Conservation (phyloP, 2,113 vertebrate species). For the Notothenia rossii region DNA sequence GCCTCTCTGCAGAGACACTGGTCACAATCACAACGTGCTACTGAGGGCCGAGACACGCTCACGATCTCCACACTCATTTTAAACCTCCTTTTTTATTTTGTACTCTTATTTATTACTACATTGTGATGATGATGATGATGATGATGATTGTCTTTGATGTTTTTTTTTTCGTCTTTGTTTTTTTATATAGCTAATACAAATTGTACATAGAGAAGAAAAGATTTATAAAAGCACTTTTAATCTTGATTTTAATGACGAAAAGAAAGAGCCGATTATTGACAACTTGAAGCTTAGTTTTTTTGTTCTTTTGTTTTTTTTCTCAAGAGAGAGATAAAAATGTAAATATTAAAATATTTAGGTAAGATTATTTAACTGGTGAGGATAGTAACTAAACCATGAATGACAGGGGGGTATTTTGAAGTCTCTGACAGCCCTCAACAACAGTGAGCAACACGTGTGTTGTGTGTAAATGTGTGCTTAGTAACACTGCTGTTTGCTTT, state of each 20-base stretch:
- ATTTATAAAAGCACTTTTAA: constrained; percentile 99
- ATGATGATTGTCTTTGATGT: constrained; percentile 83
- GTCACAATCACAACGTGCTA: constrained; percentile 82
- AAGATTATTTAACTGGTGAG: constrained; percentile 89
- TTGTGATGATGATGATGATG: constrained; percentile 79
- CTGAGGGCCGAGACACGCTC: constrained; percentile 77
- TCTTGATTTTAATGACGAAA: constrained; percentile 93
- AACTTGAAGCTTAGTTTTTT: constrained; percentile 88
- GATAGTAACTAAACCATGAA: constrained; percentile 83
- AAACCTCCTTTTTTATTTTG: constrained; percentile 67
- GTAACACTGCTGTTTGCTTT: constrained; percentile 82
- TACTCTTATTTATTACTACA: constrained; percentile 86
- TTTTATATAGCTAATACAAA: constrained; percentile 91
- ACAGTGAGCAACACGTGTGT: constrained; percentile 72
- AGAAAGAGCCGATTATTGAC: constrained; percentile 87
- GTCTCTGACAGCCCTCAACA: constrained; percentile 75
- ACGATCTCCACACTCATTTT: constrained; percentile 78
- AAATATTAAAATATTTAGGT: constrained; percentile 90
- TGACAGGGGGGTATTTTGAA: constrained; percentile 76
- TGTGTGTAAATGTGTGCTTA: constrained; percentile 80
- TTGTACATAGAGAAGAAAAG: constrained; percentile 96
- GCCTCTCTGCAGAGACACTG: constrained; percentile 86
- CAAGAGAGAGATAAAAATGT: constrained; percentile 89
- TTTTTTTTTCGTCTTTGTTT: constrained; percentile 74
- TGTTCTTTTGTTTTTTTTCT: constrained; percentile 85